These are phyloP conservation scores for Myzus persicae DNA, from an alignment of 1,140 invertebrate species.

Conservation along the genomic window DNA sequence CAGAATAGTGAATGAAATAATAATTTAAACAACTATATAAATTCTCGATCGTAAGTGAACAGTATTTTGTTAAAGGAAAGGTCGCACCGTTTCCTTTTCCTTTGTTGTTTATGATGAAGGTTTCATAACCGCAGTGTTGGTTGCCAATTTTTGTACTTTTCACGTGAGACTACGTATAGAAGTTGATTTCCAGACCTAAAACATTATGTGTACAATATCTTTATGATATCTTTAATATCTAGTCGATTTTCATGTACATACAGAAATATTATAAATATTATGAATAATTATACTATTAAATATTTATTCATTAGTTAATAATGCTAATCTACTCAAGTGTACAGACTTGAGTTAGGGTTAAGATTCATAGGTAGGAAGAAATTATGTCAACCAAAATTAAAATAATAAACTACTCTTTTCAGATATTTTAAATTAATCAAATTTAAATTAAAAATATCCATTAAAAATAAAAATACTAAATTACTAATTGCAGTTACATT, in stretches of 20 bases:
- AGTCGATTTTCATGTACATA: no score
- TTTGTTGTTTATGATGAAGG: conserved; percentile 23
- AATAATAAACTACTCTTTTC: background rate
- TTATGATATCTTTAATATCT: no score
- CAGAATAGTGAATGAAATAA: background rate
- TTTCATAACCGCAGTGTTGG: background rate
- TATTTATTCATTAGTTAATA: background rate
- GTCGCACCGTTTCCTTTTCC: background rate
- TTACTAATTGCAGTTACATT: no score
- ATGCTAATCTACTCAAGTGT: background rate
- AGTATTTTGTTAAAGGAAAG: conserved; percentile 11
- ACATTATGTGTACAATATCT: background rate
- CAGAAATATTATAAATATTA: no score
- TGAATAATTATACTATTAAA: background rate
- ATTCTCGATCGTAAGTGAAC: background rate
- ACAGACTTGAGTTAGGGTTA: background rate
- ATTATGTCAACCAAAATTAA: background rate
- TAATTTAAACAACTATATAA: background rate
- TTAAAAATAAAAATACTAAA: background rate
- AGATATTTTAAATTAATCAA: no score
- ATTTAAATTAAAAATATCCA: no score
- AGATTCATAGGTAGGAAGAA: background rate
- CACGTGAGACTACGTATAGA: no score
- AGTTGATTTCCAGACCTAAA: background rate
- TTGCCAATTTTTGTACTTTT: conserved; percentile 25